These are phyloP conservation scores for Ectropis crepuscularia DNA, from an alignment of 2,888 invertebrate species.

Conservation along the genomic window DNA sequence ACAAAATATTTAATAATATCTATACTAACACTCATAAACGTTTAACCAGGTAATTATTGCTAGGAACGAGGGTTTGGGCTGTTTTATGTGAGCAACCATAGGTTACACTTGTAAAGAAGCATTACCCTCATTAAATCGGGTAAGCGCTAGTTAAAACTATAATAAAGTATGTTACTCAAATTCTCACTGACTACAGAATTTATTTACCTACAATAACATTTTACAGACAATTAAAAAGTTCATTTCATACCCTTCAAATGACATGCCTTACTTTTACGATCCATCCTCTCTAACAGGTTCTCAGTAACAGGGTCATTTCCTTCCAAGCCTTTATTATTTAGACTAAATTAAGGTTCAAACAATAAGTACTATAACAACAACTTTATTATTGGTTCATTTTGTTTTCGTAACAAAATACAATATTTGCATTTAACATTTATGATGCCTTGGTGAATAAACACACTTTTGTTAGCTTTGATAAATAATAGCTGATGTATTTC, in stretches of 20 bases:
- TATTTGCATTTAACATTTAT: neutral
- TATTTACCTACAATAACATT: conserved; percentile 1
- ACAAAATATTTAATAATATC: too few relatives aligned
- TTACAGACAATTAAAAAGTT: conserved; percentile 18
- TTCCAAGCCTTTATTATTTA: conserved; percentile 13
- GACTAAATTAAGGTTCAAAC: conserved; percentile 9
- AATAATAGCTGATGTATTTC: neutral
- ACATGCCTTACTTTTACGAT: conserved; percentile 15
- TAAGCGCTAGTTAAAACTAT: neutral
- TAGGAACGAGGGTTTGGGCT: too few relatives aligned
- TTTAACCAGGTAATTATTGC: too few relatives aligned
- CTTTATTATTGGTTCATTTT: conserved; percentile 5
- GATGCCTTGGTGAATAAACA: neutral
- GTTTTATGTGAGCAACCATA: too few relatives aligned
- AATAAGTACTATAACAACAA: conserved; percentile 5
- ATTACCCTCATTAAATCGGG: neutral
- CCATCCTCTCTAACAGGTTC: conserved; percentile 6
- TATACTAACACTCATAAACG: too few relatives aligned
- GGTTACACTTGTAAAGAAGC: too few relatives aligned
- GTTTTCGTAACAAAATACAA: neutral
- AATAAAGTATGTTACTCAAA: neutral
- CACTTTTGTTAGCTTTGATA: too few relatives aligned
- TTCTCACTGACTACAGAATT: neutral
- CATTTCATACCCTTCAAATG: conserved; percentile 12
- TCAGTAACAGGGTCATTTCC: conserved; percentile 4